A percentile compares a stretch with the other conserved stretches of the same genome.
phyloP scores from a whole-genome alignment of 1,140 invertebrate genomes.

The Brachionus manjavacas region DNA sequence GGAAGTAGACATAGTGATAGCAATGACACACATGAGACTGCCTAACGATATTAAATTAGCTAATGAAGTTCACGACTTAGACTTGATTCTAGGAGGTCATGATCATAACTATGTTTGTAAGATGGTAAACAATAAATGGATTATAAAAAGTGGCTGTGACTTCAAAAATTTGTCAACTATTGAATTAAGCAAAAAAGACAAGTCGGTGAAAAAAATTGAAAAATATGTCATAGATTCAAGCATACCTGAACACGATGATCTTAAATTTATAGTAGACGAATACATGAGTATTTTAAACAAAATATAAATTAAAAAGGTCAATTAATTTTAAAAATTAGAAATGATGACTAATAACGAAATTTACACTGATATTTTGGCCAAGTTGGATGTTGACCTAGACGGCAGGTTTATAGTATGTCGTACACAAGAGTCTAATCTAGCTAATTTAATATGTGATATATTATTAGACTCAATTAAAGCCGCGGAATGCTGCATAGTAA shows the following conservation, averaged over 20 bases:
- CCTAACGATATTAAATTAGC: constrained; percentile 79
- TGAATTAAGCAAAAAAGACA: neutral
- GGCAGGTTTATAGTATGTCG: constrained; percentile 73
- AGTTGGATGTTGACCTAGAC: constrained; percentile 74
- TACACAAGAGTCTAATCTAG: constrained; percentile 75
- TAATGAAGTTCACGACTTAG: constrained; percentile 71
- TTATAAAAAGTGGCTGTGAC: constrained; percentile 15
- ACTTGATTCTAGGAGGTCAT: constrained; percentile 57
- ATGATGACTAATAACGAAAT: constrained; percentile 63
- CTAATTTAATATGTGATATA: constrained; percentile 75
- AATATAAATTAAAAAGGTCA: neutral
- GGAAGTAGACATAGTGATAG: constrained; percentile 77
- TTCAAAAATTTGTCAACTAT: constrained; percentile 11
- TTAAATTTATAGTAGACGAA: constrained; percentile 4
- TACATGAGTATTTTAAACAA: neutral
- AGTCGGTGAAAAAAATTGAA: neutral
- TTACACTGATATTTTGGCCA: constrained; percentile 66
- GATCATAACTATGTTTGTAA: constrained; percentile 55
- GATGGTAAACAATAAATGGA: constrained; percentile 45
- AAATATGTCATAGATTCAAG: constrained; percentile 27
- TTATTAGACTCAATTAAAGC: constrained; percentile 70
- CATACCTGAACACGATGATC: neutral
- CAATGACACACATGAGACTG: constrained; percentile 82
- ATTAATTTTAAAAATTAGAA: neutral
- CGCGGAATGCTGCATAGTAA: constrained; percentile 75